Percentiles rank a stretch among this genome's conserved stretches.
phyloP scores from a whole-genome alignment of 2,797 vertebrate species.

The Pantherophis vulpinus region DNA sequence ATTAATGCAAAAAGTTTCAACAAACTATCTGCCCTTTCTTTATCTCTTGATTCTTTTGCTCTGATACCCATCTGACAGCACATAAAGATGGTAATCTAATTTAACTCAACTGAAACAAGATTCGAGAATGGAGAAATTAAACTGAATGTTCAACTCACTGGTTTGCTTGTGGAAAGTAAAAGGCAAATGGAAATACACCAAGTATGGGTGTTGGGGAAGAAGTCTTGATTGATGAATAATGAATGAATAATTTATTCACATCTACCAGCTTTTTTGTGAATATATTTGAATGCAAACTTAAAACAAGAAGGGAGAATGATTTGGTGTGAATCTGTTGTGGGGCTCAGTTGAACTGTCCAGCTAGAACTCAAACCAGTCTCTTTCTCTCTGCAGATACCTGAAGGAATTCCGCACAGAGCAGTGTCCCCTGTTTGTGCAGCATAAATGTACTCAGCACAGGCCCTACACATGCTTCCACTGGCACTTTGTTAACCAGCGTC shows the following conservation, averaged over 20 bases:
- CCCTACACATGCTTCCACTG: slow-evolving; percentile 98
- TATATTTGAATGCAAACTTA: background rate
- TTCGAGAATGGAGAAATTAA: background rate
- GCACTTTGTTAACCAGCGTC: slow-evolving; percentile 97
- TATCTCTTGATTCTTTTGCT: background rate
- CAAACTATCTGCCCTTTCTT: background rate
- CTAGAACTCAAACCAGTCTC: background rate
- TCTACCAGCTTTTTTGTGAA: background rate
- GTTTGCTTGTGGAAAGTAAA: background rate
- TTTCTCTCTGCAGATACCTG: slow-evolving; percentile 82
- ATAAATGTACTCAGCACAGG: slow-evolving; percentile 96
- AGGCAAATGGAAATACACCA: background rate
- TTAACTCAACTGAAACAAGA: background rate
- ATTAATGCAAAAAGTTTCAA: background rate
- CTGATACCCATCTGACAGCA: background rate
- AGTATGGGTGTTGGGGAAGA: background rate
- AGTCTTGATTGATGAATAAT: background rate
- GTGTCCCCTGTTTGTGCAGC: slow-evolving; percentile 96
- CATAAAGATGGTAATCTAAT: background rate
- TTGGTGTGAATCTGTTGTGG: background rate
- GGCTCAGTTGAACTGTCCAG: fast-evolving
- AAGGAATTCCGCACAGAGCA: slow-evolving; percentile 99
- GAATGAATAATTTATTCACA: background rate
- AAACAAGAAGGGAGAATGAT: background rate
- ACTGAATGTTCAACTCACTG: background rate